These are phyloP conservation scores for Cynodonichthys magdalenae DNA, from an alignment of 2,797 vertebrate genomes.

Conservation along the genomic window DNA sequence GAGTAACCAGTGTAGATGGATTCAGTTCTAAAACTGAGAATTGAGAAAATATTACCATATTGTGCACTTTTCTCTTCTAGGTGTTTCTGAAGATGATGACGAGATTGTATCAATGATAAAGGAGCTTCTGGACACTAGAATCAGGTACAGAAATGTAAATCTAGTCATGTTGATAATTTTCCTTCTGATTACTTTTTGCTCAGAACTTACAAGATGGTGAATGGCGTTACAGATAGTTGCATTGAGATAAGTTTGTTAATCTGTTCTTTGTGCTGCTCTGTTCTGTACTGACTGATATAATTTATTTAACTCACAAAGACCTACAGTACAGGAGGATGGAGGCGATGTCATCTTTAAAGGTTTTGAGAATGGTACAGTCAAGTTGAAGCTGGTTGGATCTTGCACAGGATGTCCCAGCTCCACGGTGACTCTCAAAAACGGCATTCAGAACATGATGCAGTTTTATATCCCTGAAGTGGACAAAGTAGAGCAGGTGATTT, in stretches of 20 bases:
- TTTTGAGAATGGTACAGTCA: constrained; percentile 82
- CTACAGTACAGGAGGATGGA: constrained; percentile 86
- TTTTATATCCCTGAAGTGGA: constrained; percentile 87
- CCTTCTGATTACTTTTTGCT: neutral
- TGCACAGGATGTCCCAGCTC: constrained; percentile 87
- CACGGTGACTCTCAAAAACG: constrained; percentile 80
- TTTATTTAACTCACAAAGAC: constrained; percentile 62
- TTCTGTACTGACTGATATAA: constrained; percentile 23
- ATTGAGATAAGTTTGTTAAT: constrained; percentile 15
- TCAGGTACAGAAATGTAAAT: constrained; percentile 72
- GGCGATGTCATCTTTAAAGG: constrained; percentile 85
- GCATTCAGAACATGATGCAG: constrained; percentile 88
- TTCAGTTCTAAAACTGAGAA: neutral
- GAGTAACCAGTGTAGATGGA: constrained; percentile 40
- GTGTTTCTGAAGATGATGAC: constrained; percentile 82
- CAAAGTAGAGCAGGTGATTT: constrained; percentile 81
- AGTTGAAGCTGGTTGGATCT: constrained; percentile 84
- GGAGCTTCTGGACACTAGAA: constrained; percentile 85
- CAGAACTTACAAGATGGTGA: neutral
- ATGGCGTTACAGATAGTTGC: neutral
- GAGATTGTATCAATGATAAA: constrained; percentile 86
- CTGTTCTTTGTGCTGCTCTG: constrained; percentile 20
- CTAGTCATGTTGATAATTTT: neutral
- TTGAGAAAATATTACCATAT: neutral
- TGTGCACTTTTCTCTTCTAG: constrained; percentile 54